phyloP scores from a whole-genome alignment of 2,888 invertebrate species.

The Catocala nupta region DNA sequence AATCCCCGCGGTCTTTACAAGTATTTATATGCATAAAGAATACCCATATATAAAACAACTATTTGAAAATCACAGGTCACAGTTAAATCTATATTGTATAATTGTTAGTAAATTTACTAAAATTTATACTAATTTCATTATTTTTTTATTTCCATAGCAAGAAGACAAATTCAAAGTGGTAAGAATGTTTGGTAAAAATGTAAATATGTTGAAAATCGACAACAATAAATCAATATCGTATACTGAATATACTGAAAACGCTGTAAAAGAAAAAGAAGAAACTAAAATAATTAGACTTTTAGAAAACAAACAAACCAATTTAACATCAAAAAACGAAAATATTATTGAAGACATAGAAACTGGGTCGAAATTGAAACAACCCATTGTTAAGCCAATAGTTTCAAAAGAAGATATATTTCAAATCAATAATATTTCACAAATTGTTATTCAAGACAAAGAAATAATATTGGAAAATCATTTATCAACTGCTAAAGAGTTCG shows the following conservation, averaged over 20 bases:
- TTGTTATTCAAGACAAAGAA: too few relatives aligned
- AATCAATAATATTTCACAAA: too few relatives aligned
- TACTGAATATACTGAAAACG: constrained; percentile 7
- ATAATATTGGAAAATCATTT: too few relatives aligned
- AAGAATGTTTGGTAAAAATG: constrained; percentile 61
- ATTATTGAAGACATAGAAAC: background rate
- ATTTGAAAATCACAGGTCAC: too few relatives aligned
- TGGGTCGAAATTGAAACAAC: too few relatives aligned
- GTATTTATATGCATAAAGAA: too few relatives aligned
- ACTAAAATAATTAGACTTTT: constrained; percentile 29
- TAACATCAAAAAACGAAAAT: background rate
- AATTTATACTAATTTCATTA: background rate
- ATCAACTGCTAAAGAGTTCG: constrained; percentile 8
- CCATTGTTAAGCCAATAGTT: too few relatives aligned
- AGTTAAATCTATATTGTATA: too few relatives aligned
- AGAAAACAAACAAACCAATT: constrained; percentile 15
- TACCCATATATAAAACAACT: too few relatives aligned
- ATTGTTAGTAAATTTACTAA: too few relatives aligned
- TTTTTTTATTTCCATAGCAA: constrained; percentile 18
- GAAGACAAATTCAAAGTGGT: constrained; percentile 48
- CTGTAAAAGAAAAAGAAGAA: constrained; percentile 8
- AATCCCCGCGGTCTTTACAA: too few relatives aligned
- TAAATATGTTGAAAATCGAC: constrained; percentile 58
- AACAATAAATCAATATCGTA: constrained; percentile 41
- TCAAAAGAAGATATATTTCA: too few relatives aligned